Base-by-base conservation (phyloP, 2,113 vertebrate species). In the Microcebus jonahi region DNA sequence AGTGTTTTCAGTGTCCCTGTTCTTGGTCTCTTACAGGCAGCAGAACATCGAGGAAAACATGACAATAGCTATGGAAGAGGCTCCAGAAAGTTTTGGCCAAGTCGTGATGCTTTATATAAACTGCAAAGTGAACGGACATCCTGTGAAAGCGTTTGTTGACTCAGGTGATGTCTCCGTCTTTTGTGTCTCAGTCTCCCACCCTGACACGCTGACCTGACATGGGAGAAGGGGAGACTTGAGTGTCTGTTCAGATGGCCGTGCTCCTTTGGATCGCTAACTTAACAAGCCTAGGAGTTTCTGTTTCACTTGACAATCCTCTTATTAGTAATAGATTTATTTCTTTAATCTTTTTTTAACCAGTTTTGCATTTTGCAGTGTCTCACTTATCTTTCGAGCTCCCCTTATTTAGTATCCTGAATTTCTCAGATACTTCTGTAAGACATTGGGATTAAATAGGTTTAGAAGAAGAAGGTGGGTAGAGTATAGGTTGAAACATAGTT, bases 41-140 rank as follows among this genome's bases (percentile, higher is more conserved):
- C 99, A 99, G 97, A 99, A 99, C 96, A 99, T 99, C 79, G 99
- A 99, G 97, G 99, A 99, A 98, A 99, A 99, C 95, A 99, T 99
- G 99, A 99, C 99, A 0, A 99, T 99, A 98, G 99, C 99, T 1
- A 99, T 99, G 99, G 99, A 99, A 97, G 99, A 99, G 98, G 99
- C 99, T 2, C 99, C 99, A 0, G 99, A 99, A 98, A 99, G 99
- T 97, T 99, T 99, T 97, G 99, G 99, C 85, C 99, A 99, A 98
- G 99, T 99, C 97, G 99, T 99, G 95, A 99, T 99, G 99, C 99
- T 99, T 84, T 99, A 99, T 97, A 99, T 99, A 97, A 99, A 99
- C 99, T 99, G 99, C 99, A 99, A 99, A 99, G 99, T 99, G 98
- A 99, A 99, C 0, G 99, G 99, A 80, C 99, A 99, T 90, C 99